phyloP scores from a whole-genome alignment of 2,888 invertebrate species.

The Polydrusus tereticollis region DNA sequence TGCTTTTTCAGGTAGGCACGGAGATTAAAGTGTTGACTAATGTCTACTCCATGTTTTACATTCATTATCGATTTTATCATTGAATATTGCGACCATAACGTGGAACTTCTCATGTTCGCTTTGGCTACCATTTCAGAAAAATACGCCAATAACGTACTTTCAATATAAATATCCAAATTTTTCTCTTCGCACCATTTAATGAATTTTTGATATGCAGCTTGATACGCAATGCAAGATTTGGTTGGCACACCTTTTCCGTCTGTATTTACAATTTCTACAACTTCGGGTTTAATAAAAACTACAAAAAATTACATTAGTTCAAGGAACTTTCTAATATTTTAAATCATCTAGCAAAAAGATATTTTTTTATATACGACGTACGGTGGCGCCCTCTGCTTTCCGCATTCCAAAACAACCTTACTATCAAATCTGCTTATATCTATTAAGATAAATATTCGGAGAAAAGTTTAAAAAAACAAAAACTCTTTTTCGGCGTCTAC shows the following conservation, averaged over 20 bases:
- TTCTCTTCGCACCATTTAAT: background rate
- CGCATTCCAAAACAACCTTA: too few species aligned
- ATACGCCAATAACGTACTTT: slow-evolving; percentile 49
- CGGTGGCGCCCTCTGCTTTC: too few species aligned
- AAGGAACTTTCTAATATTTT: too few species aligned
- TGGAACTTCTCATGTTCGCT: slow-evolving; percentile 21
- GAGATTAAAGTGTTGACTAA: slow-evolving; percentile 24
- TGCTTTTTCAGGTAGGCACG: slow-evolving; percentile 36
- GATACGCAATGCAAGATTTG: background rate
- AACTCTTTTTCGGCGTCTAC: too few species aligned
- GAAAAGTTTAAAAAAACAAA: too few species aligned
- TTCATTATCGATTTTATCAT: slow-evolving; percentile 21
- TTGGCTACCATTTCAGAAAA: slow-evolving; percentile 36
- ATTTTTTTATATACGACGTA: too few species aligned
- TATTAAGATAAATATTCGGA: too few species aligned
- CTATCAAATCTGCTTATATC: too few species aligned
- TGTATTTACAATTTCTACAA: background rate
- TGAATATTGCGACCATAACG: slow-evolving; percentile 33
- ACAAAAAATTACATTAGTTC: too few species aligned
- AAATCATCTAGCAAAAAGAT: too few species aligned
- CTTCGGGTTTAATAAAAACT: background rate
- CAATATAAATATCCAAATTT: slow-evolving; percentile 9
- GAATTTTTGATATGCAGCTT: background rate
- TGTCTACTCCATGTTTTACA: slow-evolving; percentile 30
- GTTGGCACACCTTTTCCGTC: background rate